Conservation (phyloP, 2,113 vertebrate species). For the Calonectris borealis region DNA sequence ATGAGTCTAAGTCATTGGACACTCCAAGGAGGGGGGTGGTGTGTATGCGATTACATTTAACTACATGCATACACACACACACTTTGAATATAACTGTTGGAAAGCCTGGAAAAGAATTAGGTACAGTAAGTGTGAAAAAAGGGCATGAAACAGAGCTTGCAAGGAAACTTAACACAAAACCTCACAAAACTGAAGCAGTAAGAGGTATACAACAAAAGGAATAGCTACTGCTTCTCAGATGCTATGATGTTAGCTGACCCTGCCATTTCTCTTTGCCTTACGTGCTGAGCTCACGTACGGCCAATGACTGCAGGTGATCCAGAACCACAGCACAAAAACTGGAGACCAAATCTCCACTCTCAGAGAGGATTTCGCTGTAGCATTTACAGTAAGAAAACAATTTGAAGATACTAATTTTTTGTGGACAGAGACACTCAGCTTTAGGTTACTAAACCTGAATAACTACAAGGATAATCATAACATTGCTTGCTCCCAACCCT, state of each 20-base stretch:
- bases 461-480: neutral
- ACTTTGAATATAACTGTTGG: neutral
- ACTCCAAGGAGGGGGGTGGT: neutral
- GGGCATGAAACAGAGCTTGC: neutral
- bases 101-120: neutral
- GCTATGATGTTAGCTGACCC: neutral
- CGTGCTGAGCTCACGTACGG: fast-evolving
- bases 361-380: neutral
- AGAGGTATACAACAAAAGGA: neutral
- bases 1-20: neutral
- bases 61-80: neutral
- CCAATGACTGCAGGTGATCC: neutral
- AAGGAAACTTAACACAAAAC: neutral
- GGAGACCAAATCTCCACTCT: neutral
- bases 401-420: neutral
- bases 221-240: neutral
- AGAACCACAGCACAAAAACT: neutral
- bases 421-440: neutral
- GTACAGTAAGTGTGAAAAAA: neutral
- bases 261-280: neutral
- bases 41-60: neutral
- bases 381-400: neutral
- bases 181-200: neutral
- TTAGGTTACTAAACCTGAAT: neutral
- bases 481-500: neutral